Conservation (phyloP, 2,113 vertebrate genomes). For the Lophius piscatorius region DNA sequence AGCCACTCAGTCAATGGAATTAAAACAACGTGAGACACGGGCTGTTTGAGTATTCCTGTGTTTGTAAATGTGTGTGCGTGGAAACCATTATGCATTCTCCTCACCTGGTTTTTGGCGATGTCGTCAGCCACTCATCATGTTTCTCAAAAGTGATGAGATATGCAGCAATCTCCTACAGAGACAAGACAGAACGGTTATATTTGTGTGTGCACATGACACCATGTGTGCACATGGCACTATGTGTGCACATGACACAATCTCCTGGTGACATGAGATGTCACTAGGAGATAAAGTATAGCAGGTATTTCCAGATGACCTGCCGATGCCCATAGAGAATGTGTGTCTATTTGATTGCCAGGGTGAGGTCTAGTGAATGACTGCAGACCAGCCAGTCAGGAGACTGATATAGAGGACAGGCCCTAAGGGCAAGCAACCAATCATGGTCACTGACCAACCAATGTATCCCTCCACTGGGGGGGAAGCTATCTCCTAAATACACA, state of each 20-base stretch:
- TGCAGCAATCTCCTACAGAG: conserved; percentile 81
- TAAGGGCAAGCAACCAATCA: conserved; percentile 75
- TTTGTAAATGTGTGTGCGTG: conserved; percentile 17
- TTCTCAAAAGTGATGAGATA: conserved; percentile 86
- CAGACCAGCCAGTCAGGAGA: conserved; percentile 72
- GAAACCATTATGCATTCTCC: conserved; percentile 26
- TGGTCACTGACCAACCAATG: conserved; percentile 61
- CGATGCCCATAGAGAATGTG: conserved; percentile 68
- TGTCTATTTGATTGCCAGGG: conserved; percentile 69
- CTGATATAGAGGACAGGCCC: conserved; percentile 66
- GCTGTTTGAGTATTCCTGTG: conserved; percentile 46
- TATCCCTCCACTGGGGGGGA: conserved; percentile 64
- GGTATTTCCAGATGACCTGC: conserved; percentile 75
- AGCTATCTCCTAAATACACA: conserved; percentile 64
- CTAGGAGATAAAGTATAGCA: conserved; percentile 68
- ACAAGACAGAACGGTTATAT: conserved; percentile 56
- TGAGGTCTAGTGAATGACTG: conserved; percentile 67
- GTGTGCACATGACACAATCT: too few species aligned
- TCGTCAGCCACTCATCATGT: conserved; percentile 85
- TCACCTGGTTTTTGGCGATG: conserved; percentile 85
- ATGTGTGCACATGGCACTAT: conserved; percentile 4
- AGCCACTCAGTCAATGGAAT: conserved; percentile 50
- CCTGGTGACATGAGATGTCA: conserved; percentile 39
- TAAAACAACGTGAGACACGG: conserved; percentile 47
- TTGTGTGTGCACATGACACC: conserved; percentile 11